Evolutionary conservation across 2,113 vertebrate genomes (phyloP).

Genomic region (Ictalurus furcatus): DNA sequence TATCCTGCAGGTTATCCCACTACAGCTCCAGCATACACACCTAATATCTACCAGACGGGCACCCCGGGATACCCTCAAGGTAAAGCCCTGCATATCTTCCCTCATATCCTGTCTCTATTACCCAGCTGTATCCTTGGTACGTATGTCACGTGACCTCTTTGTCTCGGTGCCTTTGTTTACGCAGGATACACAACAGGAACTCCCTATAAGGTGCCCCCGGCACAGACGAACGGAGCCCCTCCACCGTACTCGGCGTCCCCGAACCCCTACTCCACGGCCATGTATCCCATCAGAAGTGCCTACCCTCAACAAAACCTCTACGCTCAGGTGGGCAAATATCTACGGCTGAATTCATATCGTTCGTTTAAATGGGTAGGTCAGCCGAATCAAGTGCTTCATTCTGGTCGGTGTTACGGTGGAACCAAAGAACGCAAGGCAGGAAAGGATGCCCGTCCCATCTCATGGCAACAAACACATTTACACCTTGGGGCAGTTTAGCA

Average conservation of each 20-base stretch:
- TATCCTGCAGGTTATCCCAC: constrained; percentile 82
- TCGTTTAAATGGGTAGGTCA: neutral
- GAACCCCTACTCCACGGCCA: constrained; percentile 93
- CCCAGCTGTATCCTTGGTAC: neutral
- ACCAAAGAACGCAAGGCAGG: no score
- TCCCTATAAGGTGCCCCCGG: constrained; percentile 96
- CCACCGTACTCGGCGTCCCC: constrained; percentile 96
- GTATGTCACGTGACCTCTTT: neutral
- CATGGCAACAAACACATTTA: neutral
- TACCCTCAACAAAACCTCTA: constrained; percentile 98
- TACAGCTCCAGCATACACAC: constrained; percentile 81
- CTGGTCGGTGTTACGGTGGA: no score
- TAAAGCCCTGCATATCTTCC: constrained; percentile 59
- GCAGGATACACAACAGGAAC: constrained; percentile 95
- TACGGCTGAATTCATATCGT: neutral
- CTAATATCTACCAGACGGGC: constrained; percentile 82
- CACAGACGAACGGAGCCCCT: constrained; percentile 93
- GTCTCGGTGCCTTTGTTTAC: neutral
- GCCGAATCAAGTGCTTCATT: neutral
- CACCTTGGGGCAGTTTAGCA: neutral
- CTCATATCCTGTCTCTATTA: neutral
- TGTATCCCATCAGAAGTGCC: constrained; percentile 99
- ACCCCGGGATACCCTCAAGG: constrained; percentile 84
- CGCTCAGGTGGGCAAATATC: constrained; percentile 82
- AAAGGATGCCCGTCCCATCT: no score